Base-by-base conservation (phyloP, 2,113 vertebrate genomes). In the Halcyon senegalensis region DNA sequence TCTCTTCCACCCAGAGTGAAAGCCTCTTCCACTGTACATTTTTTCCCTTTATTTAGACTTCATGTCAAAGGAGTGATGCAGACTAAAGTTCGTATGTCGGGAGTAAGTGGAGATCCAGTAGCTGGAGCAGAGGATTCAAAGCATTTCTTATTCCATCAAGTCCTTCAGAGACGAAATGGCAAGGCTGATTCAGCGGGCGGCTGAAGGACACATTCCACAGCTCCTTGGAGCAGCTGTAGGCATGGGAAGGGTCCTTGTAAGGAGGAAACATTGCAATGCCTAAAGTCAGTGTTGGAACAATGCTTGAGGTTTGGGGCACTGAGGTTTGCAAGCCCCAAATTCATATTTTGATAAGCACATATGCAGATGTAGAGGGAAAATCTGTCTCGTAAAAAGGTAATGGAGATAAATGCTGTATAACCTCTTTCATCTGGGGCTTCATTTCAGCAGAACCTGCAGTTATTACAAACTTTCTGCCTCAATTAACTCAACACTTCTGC, bases 401-500 rank as follows among this genome's bases (percentile, higher is more conserved):
- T 59, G 56, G 68, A 93, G 93, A 90, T 68, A 84, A 46, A 93
- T 55, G 63, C 41, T 25, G 6, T 9, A 4, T 1, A 21, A 7
- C 1, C 14, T 28, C 55, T 96, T 77, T 89, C 72, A 92, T 90
- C 18, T 58, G 55, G 58, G 79, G 44, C 68, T 85, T 24, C 1
- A 28, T 39, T 91, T 55, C 64, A 75, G 86, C 86, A 93, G 84
- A 72, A 91, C 56, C 64, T 78, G 81, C 68, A 81, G 27, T 44
- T 75, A 67, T 44, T 64, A 56, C 84, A 80, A 84, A 48, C 77
- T 35, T 68, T 93, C 81, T 89, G 67, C 66, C 89, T 91, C 91
- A 50, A 87, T 96, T 87, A 96, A 89, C 84, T 97, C 93, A 92
- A 31, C 82, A 56, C 87, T 89, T 41, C 53, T 82, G 74, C 84